A percentile compares a stretch with the other conserved stretches of the same genome.
Evolutionary conservation across 2,113 vertebrate species (phyloP).

Genomic region (Embiotoca jacksoni): DNA sequence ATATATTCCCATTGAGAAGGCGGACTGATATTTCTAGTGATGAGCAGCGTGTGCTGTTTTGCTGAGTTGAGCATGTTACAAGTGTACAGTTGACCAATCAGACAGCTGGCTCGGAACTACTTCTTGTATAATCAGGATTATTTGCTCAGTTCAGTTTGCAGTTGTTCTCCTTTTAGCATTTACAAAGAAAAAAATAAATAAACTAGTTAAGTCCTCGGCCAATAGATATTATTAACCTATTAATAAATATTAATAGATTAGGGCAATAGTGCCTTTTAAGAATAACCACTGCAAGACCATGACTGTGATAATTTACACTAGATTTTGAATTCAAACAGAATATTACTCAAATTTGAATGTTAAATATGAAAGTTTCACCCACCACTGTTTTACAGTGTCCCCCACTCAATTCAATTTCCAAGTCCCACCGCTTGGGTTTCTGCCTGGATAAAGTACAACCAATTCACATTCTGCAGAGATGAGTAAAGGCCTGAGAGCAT

Average conservation of each 20-base stretch:
- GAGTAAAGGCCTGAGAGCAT: conserved; percentile 45
- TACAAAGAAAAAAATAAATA: background rate
- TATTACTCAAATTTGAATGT: background rate
- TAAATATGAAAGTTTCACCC: background rate
- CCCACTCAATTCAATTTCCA: conserved; percentile 28
- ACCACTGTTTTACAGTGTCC: background rate
- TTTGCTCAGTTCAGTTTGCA: background rate
- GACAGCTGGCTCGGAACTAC: no score
- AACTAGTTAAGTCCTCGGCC: background rate
- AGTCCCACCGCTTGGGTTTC: conserved; percentile 42
- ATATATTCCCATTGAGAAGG: no score
- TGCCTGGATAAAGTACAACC: conserved; percentile 54
- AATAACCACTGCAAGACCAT: no score
- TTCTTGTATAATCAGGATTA: background rate
- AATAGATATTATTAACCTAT: background rate
- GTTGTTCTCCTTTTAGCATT: background rate
- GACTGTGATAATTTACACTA: background rate
- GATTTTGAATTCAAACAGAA: background rate
- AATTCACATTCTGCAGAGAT: conserved; percentile 58
- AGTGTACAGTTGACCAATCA: no score
- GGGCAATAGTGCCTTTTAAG: no score
- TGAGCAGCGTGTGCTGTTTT: no score
- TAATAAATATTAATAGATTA: background rate
- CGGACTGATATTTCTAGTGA: no score
- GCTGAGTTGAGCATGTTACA: no score